Conservation (phyloP, 2,888 invertebrate genomes). For the Gastracanthus pulcherrimus region DNA sequence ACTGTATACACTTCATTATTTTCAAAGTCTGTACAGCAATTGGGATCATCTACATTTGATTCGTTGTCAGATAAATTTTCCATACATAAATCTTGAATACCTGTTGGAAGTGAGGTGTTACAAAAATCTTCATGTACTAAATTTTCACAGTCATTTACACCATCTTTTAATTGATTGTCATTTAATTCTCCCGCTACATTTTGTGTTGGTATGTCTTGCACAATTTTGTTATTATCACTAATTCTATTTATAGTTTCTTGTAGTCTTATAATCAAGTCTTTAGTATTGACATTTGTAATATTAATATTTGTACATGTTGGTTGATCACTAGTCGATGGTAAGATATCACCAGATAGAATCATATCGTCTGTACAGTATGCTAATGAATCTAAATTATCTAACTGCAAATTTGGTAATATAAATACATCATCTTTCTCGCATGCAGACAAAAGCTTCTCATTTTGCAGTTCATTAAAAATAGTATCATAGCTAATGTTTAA, state of each 20-base stretch:
- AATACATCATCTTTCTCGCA: conserved; percentile 71
- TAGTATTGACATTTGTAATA: conserved; percentile 20
- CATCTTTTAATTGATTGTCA: background rate
- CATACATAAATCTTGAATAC: background rate
- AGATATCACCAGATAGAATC: conserved; percentile 71
- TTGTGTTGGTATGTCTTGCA: conserved; percentile 14
- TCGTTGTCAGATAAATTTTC: conserved; percentile 31
- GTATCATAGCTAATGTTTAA: conserved; percentile 69
- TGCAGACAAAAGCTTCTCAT: conserved; percentile 68
- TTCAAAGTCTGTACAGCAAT: conserved; percentile 10
- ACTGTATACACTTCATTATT: conserved; percentile 2
- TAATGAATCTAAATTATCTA: conserved; percentile 71
- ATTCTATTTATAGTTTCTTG: conserved; percentile 40
- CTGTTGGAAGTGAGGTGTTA: conserved; percentile 11
- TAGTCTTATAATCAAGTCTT: conserved; percentile 30
- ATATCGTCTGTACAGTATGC: conserved; percentile 65
- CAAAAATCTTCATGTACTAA: conserved; percentile 4
- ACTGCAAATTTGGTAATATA: conserved; percentile 70
- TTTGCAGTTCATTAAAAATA: conserved; percentile 68
- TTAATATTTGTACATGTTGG: conserved; percentile 38
- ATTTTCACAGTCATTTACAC: conserved; percentile 5
- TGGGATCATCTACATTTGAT: background rate
- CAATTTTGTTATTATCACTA: background rate
- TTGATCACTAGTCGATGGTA: conserved; percentile 66
- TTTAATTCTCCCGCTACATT: conserved; percentile 6